phyloP scores from a whole-genome alignment of 2,888 invertebrate species.

The Drosophila falleni region DNA sequence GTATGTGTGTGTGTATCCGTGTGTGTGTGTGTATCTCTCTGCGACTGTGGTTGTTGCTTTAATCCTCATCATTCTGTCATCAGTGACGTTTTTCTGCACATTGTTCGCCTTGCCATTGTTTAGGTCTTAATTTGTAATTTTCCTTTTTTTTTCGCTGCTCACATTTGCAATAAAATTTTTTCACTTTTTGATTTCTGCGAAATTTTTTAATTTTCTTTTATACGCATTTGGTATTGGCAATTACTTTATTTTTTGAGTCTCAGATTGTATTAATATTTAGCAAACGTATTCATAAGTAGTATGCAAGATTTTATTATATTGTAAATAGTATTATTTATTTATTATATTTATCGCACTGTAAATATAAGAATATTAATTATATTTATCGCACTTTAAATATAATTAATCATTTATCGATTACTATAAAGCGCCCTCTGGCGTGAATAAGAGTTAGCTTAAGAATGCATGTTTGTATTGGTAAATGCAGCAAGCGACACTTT shows the following conservation, averaged over 20 bases:
- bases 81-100: conserved; percentile 82
- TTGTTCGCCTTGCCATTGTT: conserved; percentile 73
- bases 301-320: too few species aligned
- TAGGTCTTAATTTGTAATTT: conserved; percentile 75
- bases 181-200: conserved; percentile 62
- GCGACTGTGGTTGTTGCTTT: conserved; percentile 68
- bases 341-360: too few species aligned
- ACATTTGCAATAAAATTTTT: conserved; percentile 49
- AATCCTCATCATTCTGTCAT: conserved; percentile 85
- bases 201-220: not conserved
- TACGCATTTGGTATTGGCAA: not conserved
- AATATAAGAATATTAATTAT: too few species aligned
- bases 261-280: too few species aligned
- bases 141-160: conserved; percentile 46
- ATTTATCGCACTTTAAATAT: too few species aligned
- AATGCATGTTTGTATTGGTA: too few species aligned
- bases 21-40: conserved; percentile 37
- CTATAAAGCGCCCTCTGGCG: too few species aligned
- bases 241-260: not conserved
- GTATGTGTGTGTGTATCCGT: conserved; percentile 12
- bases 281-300: too few species aligned
- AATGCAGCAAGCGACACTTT: too few species aligned
- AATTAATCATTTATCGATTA: too few species aligned
- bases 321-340: too few species aligned
- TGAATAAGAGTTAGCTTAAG: too few species aligned